phyloP scores from a whole-genome alignment of 2,797 vertebrate species.

The Chelon auratus region DNA sequence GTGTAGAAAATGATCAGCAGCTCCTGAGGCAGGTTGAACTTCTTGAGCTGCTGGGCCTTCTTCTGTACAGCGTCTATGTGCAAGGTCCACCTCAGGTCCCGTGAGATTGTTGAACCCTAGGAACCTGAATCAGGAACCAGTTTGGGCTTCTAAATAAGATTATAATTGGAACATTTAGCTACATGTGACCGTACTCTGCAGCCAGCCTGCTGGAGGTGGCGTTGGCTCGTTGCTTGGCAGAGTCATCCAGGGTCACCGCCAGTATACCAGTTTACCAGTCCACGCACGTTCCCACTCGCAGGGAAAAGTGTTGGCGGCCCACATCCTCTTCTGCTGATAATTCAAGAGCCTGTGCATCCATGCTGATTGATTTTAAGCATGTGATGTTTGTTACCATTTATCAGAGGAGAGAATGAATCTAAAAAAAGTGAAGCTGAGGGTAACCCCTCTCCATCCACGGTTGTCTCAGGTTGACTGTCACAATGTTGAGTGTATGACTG shows the following conservation, averaged over 20 bases:
- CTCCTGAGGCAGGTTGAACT: too few species aligned
- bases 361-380: constrained; percentile 58
- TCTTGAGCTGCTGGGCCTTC: too few species aligned
- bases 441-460: not conserved
- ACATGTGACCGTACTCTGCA: constrained; percentile 5
- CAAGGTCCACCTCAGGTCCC: too few species aligned
- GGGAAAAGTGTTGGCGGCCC: constrained; percentile 32
- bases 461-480: not conserved
- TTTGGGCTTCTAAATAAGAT: too few species aligned
- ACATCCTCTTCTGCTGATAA: constrained; percentile 37
- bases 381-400: constrained; percentile 47
- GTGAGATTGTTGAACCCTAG: too few species aligned
- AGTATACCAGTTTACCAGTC: constrained; percentile 63
- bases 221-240: constrained; percentile 25
- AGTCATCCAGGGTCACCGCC: constrained; percentile 62
- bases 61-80: too few species aligned
- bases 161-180: too few species aligned
- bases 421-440: constrained; percentile 16
- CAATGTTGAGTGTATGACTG: constrained; percentile 18
- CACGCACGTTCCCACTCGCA: constrained; percentile 49
- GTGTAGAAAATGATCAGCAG: too few species aligned
- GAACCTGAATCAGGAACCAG: too few species aligned
- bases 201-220: constrained; percentile 12
- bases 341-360: constrained; percentile 23
- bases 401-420: constrained; percentile 13